phyloP scores from a whole-genome alignment of 2,113 vertebrate genomes.

The Rhabdomys dilectus region DNA sequence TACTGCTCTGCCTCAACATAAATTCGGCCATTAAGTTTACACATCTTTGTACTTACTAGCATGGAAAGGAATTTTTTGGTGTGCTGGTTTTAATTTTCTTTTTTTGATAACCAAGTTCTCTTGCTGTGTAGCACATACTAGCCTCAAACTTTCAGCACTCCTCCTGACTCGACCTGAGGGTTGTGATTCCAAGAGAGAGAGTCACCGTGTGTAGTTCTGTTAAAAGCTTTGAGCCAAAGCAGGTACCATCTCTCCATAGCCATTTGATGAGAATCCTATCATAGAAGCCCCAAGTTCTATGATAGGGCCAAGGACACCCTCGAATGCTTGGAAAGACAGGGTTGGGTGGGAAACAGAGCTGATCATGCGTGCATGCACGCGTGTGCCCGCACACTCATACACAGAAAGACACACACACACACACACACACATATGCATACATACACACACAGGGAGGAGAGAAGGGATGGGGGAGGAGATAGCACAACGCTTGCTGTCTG shows the following conservation, averaged over 20 bases:
- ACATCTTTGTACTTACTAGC: too few species aligned
- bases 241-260: background rate
- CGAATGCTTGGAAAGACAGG: background rate
- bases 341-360: background rate
- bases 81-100: background rate
- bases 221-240: background rate
- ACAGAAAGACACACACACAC: background rate
- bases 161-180: background rate
- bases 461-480: background rate
- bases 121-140: background rate
- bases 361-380: rapidly evolving
- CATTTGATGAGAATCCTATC: background rate
- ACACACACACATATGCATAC: too few species aligned
- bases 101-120: background rate
- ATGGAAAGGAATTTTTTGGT: background rate
- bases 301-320: background rate
- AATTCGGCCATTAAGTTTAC: background rate
- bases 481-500: background rate
- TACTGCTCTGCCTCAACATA: background rate
- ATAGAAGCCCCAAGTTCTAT: background rate
- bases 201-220: too few species aligned
- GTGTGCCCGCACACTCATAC: background rate
- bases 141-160: background rate
- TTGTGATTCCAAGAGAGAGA: background rate
- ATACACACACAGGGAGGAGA: background rate